phyloP scores from a whole-genome alignment of 2,113 vertebrate species.

The Rhynchomys soricoides region DNA sequence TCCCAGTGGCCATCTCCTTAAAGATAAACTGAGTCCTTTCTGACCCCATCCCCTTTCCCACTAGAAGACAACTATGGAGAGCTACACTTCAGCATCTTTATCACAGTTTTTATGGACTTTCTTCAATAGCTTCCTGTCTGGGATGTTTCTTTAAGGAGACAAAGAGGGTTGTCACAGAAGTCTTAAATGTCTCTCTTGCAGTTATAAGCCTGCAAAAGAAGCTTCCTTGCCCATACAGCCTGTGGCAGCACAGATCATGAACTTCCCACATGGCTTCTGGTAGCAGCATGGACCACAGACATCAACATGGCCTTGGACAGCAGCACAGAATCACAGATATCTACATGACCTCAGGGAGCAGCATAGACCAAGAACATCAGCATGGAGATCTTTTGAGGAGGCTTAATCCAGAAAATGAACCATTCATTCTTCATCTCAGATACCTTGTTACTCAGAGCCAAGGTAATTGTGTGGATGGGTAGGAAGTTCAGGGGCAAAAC shows the following conservation, averaged over 20 bases:
- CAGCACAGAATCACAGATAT: too few species aligned
- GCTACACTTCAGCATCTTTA: neutral
- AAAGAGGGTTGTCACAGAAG: neutral
- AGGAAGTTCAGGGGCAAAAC: neutral
- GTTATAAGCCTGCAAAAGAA: neutral
- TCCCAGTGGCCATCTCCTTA: neutral
- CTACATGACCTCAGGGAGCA: too few species aligned
- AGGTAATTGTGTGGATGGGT: too few species aligned
- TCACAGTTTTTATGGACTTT: neutral
- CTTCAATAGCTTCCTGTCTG: neutral
- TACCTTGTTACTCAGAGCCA: neutral
- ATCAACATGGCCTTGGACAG: too few species aligned
- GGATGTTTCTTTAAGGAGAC: neutral
- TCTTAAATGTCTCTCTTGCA: neutral
- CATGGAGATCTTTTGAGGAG: too few species aligned
- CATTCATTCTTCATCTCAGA: neutral
- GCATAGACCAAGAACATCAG: too few species aligned
- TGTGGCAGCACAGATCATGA: too few species aligned
- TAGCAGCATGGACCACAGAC: too few species aligned
- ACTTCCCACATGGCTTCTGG: too few species aligned
- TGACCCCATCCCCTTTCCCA: neutral
- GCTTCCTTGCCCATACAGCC: neutral
- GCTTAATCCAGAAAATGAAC: too few species aligned
- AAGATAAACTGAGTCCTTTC: neutral
- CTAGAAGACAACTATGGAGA: neutral